These are phyloP conservation scores for Osmerus mordax DNA, from an alignment of 2,113 vertebrate genomes.

Conservation along the genomic window DNA sequence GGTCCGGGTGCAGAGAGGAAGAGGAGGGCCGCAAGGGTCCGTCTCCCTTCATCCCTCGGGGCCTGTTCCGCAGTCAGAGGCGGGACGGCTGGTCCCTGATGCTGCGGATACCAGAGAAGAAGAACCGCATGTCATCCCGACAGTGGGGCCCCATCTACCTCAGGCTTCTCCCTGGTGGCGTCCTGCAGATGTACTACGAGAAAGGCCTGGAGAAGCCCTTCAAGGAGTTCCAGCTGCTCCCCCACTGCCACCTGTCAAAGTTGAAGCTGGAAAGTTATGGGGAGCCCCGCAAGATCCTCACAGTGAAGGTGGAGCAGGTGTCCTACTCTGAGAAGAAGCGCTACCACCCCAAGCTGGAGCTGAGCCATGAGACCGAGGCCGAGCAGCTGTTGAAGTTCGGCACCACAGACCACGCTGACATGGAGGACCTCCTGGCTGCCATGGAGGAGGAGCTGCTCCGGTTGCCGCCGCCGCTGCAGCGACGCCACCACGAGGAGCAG, in stretches of 20 bases:
- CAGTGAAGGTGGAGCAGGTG: constrained; percentile 88
- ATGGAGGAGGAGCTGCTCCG: constrained; percentile 89
- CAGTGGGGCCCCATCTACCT: constrained; percentile 98
- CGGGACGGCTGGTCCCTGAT: constrained; percentile 89
- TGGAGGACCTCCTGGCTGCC: constrained; percentile 80
- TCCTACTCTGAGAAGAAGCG: constrained; percentile 86
- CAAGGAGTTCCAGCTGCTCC: constrained; percentile 88
- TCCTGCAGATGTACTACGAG: constrained; percentile 94
- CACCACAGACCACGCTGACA: constrained; percentile 79
- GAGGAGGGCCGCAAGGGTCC: constrained; percentile 33
- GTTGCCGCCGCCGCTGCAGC: constrained; percentile 69
- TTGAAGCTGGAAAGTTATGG: constrained; percentile 87
- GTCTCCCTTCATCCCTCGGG: constrained; percentile 67
- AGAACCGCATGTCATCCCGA: constrained; percentile 97
- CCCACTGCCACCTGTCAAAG: constrained; percentile 82
- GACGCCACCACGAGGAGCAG: constrained; percentile 85
- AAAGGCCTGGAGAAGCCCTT: constrained; percentile 93
- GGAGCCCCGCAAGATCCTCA: constrained; percentile 87
- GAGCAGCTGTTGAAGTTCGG: constrained; percentile 96
- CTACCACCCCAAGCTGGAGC: constrained; percentile 86
- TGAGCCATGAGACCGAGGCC: constrained; percentile 79
- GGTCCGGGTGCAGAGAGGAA: constrained; percentile 12
- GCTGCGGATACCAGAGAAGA: constrained; percentile 96
- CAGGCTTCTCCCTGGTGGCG: constrained; percentile 79
- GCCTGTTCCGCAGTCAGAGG: constrained; percentile 80